Evolutionary conservation across 2,113 vertebrate species (phyloP), one percentile per base, ranked within the genome.

Genomic region (Melospiza georgiana): DNA sequence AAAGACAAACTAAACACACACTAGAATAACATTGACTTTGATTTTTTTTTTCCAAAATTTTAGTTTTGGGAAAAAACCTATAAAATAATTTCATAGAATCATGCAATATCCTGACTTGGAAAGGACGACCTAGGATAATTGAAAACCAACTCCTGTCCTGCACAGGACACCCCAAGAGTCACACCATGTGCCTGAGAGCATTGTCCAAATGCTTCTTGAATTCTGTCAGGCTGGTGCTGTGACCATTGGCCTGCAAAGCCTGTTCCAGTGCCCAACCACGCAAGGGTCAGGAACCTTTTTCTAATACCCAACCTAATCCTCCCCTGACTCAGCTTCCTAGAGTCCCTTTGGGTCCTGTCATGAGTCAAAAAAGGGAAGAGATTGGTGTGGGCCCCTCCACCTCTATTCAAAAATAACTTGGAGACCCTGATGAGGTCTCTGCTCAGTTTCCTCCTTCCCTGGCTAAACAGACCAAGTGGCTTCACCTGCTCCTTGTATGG

Each of bases 41-140:
- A 58, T 24, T 8, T 4, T 2, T 6, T n/a, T 33, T 57, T 57
- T 57, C 17, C 28, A 54, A 59, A 84, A 67, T 2, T 37, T 71
- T 3, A 1, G 6, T 16, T 85, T 51, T 48, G 7, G 10, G 10
- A 65, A 71, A 33, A 2, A 24, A 37, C 0, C 2, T 30, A 9
- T 46, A 66, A 65, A 55, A 23, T 49, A 27, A 76, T 55, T 75
- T 68, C n/a, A 41, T 25, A 22, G 24, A 39, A n/a, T 17, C 20
- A 30, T 2, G n/a, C n/a, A 55, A 61, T 41, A 62, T 24, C 39
- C 23, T 67, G 30, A 55, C 25, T 27, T 19, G 11, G 24, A 83
- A 76, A 21, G 9, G 11, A 61, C 0, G 0, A 37, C 61, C 9
- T 27, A 35, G 10, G 11, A 35, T 55, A 14, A 48, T 3, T 48